These are phyloP conservation scores for Apaloderma vittatum DNA, from an alignment of 2,113 vertebrate species.

Conservation along the genomic window DNA sequence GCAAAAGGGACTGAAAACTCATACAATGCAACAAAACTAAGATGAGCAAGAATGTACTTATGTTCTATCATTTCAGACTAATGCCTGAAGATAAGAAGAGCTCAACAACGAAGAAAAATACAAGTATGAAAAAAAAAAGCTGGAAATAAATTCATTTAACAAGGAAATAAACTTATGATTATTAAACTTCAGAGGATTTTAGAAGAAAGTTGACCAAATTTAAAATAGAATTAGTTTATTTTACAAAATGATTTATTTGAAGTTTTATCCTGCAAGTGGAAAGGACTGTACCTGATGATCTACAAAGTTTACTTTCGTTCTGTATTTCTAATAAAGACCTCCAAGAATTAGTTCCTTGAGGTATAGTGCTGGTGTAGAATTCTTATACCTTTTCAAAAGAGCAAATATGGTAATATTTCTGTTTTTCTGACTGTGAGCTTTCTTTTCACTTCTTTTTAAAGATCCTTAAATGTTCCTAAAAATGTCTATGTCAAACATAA, in stretches of 20 bases:
- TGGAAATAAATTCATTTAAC: background rate
- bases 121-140: background rate
- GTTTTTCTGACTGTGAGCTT: background rate
- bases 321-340: background rate
- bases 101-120: background rate
- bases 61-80: background rate
- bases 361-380: background rate
- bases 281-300: background rate
- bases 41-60: background rate
- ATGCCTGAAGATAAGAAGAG: background rate
- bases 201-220: background rate
- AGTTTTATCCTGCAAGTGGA: background rate
- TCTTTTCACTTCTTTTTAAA: background rate
- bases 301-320: background rate
- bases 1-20: background rate
- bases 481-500: background rate
- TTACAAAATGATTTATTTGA: background rate
- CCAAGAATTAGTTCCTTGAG: background rate
- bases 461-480: background rate
- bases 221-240: background rate
- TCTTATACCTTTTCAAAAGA: background rate
- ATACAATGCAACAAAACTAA: background rate
- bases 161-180: background rate
- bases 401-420: background rate
- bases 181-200: background rate